Evolutionary conservation across 2,113 vertebrate species (phyloP).

Genomic region (Syrrhaptes paradoxus): DNA sequence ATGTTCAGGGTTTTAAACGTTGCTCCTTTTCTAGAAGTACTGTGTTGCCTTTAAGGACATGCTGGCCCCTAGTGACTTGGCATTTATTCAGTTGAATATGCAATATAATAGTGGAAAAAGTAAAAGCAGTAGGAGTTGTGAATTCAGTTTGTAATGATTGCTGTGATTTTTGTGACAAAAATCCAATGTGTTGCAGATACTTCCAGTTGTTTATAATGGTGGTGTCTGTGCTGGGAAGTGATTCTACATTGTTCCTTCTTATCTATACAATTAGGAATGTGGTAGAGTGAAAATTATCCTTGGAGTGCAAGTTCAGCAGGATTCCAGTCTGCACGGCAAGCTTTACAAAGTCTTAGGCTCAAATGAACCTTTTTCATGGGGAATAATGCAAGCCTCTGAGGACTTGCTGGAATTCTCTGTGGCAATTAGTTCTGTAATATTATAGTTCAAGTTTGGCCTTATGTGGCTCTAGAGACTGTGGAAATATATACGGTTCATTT

Average conservation of each 20-base stretch:
- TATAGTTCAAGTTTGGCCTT: neutral
- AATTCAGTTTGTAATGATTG: neutral
- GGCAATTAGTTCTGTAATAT: conserved; percentile 46
- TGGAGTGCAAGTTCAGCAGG: conserved; percentile 35
- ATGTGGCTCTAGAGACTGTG: neutral
- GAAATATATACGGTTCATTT: neutral
- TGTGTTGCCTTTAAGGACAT: neutral
- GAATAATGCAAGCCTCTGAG: conserved; percentile 30
- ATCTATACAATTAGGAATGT: conserved; percentile 31
- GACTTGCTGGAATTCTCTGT: conserved; percentile 20
- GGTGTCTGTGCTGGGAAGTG: neutral
- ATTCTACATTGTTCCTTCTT: neutral
- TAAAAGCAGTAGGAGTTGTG: neutral
- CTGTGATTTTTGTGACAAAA: neutral
- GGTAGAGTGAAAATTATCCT: conserved; percentile 37
- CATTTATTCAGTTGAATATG: neutral
- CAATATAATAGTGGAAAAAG: neutral
- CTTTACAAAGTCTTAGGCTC: conserved; percentile 1
- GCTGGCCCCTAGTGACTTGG: neutral
- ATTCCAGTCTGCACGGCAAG: conserved; percentile 39
- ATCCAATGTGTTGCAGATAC: neutral
- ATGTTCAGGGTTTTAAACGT: neutral
- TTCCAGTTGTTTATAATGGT: neutral
- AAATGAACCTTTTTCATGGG: conserved; percentile 28
- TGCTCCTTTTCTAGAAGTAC: neutral